Base-by-base conservation (phyloP, 2,888 invertebrate genomes). In the Melinaea marsaeus region DNA sequence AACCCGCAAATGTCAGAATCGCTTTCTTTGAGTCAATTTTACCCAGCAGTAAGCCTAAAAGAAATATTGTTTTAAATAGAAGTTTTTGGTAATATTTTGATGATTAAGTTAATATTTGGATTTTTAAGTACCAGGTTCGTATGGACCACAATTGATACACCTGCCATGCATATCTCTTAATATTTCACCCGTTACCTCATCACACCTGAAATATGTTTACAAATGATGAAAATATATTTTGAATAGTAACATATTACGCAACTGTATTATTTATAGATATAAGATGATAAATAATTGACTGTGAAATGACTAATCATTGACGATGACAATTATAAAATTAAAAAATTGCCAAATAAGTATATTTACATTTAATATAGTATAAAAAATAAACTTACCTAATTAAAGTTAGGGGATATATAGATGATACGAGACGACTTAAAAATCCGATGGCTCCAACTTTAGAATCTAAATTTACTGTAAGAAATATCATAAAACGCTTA, bases 371-470 rank as follows among this genome's bases (percentile, higher is more conserved):
- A n/a, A 46, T 1, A 9, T 46, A 11, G 4, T n/a, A 46, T 55
- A 13, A 2, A 13, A 48, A 13, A 47, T 13, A 55, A n/a, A 79
- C 86, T 77, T 77, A 91, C 91, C 85, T 90, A 69, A 91, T 89
- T 69, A 91, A 77, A 45, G 82, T 84, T 0, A 91, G 78, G 0
- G 91, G 91, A 60, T 91, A 90, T 34, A 91, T 83, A 0, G 86
- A 88, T 0, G 88, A 84, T 22, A 89, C 85, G 62, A 92, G 92
- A 47, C 93, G 84, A 13, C 97, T 97, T 7, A 97, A 90, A 78
- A 98, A 99, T 2, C 99, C 99, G 58, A 98, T 95, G 3, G 98
- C 96, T 1, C 98, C 99, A 0, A 95, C 92, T 75, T 93, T 95
- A 70, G 95, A 96, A 78, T 97, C 95, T 74, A 95, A 93, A 79